Evolutionary conservation across 2,113 vertebrate genomes (phyloP).

Genomic region (Sturnus vulgaris): DNA sequence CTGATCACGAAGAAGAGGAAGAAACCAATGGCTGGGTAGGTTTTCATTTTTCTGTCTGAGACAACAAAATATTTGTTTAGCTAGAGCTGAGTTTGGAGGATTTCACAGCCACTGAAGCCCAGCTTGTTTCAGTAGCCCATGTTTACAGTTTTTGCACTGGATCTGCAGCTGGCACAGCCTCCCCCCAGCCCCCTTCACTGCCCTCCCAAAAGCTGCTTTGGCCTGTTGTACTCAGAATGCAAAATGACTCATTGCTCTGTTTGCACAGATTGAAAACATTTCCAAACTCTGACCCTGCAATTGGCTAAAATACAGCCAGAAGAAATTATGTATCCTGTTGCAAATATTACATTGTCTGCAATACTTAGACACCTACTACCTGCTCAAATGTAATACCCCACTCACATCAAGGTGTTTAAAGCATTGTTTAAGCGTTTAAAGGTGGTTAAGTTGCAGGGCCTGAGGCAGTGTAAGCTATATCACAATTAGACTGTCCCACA

Average conservation of each 20-base stretch:
- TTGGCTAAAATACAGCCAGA: background rate
- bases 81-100: background rate
- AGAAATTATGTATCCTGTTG: background rate
- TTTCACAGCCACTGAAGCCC: background rate
- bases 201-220: slow-evolving; percentile 7
- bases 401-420: background rate
- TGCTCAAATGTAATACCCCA: background rate
- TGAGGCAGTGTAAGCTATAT: background rate
- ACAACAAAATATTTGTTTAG: slow-evolving; percentile 5
- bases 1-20: slow-evolving; percentile 79
- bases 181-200: background rate
- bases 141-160: background rate
- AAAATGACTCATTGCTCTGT: background rate
- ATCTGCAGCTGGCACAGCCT: background rate
- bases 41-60: slow-evolving; percentile 75
- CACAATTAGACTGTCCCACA: background rate
- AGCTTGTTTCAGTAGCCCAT: background rate
- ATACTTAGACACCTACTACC: background rate
- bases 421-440: too few relatives aligned
- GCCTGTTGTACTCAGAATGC: background rate
- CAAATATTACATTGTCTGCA: background rate
- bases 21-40: slow-evolving; percentile 68
- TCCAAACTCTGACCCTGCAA: background rate
- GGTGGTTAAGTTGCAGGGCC: background rate
- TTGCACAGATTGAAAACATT: background rate